Percentiles rank a stretch among this genome's conserved stretches.
phyloP scores from a whole-genome alignment of 1,140 invertebrate species.

The Zaprionus capensis region DNA sequence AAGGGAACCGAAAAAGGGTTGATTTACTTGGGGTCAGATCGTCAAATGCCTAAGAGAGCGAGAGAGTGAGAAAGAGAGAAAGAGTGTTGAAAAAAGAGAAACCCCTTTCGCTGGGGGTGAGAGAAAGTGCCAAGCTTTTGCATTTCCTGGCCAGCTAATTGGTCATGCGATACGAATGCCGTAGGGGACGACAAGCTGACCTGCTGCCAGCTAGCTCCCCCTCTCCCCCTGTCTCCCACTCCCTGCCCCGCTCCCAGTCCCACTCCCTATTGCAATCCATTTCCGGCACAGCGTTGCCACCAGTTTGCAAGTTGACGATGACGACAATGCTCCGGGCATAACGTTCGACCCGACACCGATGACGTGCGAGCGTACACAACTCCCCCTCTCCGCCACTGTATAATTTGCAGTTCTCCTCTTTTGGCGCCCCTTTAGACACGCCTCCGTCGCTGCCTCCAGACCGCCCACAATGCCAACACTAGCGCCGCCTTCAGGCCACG shows the following conservation, averaged over 20 bases:
- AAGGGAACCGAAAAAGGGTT: constrained; percentile 38
- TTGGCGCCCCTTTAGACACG: not conserved
- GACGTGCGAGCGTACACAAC: not conserved
- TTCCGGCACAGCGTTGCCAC: constrained; percentile 3
- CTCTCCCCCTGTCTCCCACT: not conserved
- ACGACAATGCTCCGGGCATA: not conserved
- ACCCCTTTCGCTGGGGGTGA: not conserved
- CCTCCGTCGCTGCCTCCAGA: not conserved
- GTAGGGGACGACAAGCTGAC: not conserved
- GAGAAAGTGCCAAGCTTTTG: constrained; percentile 18
- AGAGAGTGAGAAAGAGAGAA: not conserved
- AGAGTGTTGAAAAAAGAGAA: not conserved
- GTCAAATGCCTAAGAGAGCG: constrained; percentile 19
- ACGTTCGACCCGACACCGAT: not conserved
- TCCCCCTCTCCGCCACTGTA: not conserved
- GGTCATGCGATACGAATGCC: constrained; percentile 64
- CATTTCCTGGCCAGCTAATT: constrained; percentile 57
- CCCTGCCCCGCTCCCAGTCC: not conserved
- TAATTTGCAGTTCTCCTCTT: not conserved
- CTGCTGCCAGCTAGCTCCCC: not conserved
- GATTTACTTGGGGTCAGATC: constrained; percentile 36
- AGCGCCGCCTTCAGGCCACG: not conserved
- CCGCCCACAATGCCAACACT: not conserved
- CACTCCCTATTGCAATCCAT: not conserved
- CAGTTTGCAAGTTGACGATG: not conserved